Evolutionary conservation across 2,888 invertebrate species (phyloP).

Genomic region (Cheilosia vernalis): DNA sequence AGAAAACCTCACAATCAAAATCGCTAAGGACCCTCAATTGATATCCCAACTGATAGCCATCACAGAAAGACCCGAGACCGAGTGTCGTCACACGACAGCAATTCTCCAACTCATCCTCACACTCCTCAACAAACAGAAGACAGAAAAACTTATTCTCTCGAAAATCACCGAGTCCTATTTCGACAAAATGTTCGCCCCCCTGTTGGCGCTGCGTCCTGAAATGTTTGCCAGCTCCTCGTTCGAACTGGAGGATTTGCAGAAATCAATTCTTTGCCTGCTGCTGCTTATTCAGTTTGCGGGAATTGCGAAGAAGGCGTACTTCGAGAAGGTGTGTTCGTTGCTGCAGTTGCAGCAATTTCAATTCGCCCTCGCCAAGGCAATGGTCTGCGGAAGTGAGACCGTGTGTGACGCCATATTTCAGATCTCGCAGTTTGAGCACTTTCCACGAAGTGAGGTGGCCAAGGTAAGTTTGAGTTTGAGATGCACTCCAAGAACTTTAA

Average conservation of each 20-base stretch:
- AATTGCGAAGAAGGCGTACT: constrained; percentile 82
- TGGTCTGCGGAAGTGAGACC: constrained; percentile 79
- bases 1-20: constrained; percentile 76
- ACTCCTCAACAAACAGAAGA: constrained; percentile 79
- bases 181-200: constrained; percentile 80
- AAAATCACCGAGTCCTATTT: constrained; percentile 82
- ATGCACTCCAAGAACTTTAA: background rate
- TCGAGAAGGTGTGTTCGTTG: constrained; percentile 80
- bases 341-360: constrained; percentile 80
- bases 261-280: constrained; percentile 79
- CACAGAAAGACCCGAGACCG: constrained; percentile 79
- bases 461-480: constrained; percentile 77
- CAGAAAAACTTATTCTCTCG: constrained; percentile 81
- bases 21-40: constrained; percentile 78
- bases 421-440: constrained; percentile 81
- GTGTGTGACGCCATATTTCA: constrained; percentile 80
- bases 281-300: constrained; percentile 81
- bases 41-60: constrained; percentile 79
- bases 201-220: constrained; percentile 78
- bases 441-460: constrained; percentile 80
- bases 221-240: constrained; percentile 71
- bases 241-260: constrained; percentile 78
- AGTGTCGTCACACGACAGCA: constrained; percentile 78
- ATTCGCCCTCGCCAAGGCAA: constrained; percentile 80
- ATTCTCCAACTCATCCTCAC: constrained; percentile 79